A percentile compares a stretch with the other conserved stretches of the same genome.
Evolutionary conservation across 2,113 vertebrate species (phyloP).

Genomic region (Genyomyrus donnyi): DNA sequence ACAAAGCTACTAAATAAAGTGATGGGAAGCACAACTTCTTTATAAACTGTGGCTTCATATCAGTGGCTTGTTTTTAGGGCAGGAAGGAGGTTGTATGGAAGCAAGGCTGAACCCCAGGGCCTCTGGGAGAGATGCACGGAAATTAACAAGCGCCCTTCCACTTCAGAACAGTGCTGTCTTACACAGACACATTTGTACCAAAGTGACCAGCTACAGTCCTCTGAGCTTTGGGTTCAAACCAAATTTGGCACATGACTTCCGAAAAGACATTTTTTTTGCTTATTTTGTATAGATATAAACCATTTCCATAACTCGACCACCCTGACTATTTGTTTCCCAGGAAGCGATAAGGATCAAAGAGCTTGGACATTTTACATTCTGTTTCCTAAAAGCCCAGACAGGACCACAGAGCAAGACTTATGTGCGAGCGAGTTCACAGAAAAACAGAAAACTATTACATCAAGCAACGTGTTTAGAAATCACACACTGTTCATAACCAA

Average conservation of each 20-base stretch:
- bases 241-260: neutral
- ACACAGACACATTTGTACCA: neutral
- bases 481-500: neutral
- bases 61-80: neutral
- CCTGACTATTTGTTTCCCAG: neutral
- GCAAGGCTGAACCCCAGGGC: neutral
- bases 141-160: neutral
- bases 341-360: neutral
- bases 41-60: neutral
- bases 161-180: neutral
- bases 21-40: neutral
- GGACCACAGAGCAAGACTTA: neutral
- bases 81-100: neutral
- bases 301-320: neutral
- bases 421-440: too few species aligned
- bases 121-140: neutral
- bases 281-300: neutral
- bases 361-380: neutral
- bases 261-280: neutral
- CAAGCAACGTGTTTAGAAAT: neutral
- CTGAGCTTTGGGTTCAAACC: neutral
- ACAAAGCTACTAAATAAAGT: neutral
- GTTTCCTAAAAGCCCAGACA: neutral
- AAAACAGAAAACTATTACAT: slow-evolving; percentile 1
- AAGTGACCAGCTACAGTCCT: neutral